A percentile compares a stretch with the other conserved stretches of the same genome.
These are phyloP conservation scores for Agonopterix heracliana DNA, from an alignment of 2,888 invertebrate genomes.

Conservation along the genomic window DNA sequence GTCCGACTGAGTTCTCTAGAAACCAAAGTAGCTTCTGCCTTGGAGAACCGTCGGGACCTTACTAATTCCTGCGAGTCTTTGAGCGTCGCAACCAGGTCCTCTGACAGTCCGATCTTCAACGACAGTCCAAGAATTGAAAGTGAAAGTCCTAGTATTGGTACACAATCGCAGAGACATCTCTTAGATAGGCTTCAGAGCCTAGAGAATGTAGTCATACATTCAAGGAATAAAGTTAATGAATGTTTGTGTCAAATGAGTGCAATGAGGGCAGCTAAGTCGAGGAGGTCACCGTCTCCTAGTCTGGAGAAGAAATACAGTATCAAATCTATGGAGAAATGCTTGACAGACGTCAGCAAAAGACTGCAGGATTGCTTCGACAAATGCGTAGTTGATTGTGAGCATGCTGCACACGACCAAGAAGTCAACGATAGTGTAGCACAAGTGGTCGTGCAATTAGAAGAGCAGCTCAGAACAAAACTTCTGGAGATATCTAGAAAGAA, in stretches of 20 bases:
- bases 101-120: conserved; percentile 48
- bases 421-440: conserved; percentile 72
- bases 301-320: conserved; percentile 80
- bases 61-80: conserved; percentile 77
- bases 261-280: conserved; percentile 78
- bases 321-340: conserved; percentile 78
- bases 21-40: conserved; percentile 82
- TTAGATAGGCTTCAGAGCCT: conserved; percentile 77
- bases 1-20: conserved; percentile 86
- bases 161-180: conserved; percentile 72
- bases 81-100: conserved; percentile 54
- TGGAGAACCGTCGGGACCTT: conserved; percentile 57
- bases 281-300: conserved; percentile 79
- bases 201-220: conserved; percentile 78
- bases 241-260: conserved; percentile 79
- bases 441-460: conserved; percentile 80
- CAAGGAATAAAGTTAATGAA: conserved; percentile 81
- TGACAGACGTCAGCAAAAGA: conserved; percentile 78
- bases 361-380: conserved; percentile 77
- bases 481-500: conserved; percentile 81
- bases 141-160: conserved; percentile 55
- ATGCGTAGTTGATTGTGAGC: conserved; percentile 73
- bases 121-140: no score
- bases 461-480: conserved; percentile 81
- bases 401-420: conserved; percentile 36